These are phyloP conservation scores for Drosophila ironensis DNA, from an alignment of 1,140 invertebrate genomes.

Conservation along the genomic window DNA sequence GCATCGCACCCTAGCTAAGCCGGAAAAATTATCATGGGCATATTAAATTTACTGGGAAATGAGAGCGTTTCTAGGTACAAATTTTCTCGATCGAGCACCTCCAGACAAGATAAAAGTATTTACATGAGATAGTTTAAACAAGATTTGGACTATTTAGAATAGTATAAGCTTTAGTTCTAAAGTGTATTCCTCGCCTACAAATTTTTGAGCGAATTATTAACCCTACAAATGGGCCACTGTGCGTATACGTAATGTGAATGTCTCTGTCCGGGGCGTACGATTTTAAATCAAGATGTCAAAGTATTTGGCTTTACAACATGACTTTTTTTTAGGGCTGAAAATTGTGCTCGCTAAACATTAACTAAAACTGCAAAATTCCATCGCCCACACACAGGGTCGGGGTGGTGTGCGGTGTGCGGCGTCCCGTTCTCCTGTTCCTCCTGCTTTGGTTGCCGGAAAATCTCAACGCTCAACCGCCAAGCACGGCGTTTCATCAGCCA, in stretches of 20 bases:
- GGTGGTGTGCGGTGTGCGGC: conserved; percentile 15
- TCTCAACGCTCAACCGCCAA: conserved; percentile 71
- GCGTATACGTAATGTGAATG: too few relatives aligned
- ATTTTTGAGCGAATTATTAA: neutral
- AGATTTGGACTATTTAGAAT: too few relatives aligned
- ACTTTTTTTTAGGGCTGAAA: conserved; percentile 21
- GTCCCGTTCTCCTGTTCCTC: conserved; percentile 32
- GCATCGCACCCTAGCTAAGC: neutral
- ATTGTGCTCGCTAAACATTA: conserved; percentile 46
- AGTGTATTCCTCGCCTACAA: neutral
- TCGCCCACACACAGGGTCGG: conserved; percentile 5
- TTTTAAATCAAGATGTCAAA: conserved; percentile 22
- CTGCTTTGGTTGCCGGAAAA: conserved; percentile 34
- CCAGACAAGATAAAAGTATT: too few relatives aligned
- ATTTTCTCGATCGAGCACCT: neutral
- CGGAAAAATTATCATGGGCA: too few relatives aligned
- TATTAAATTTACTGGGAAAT: too few relatives aligned
- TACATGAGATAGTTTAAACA: too few relatives aligned
- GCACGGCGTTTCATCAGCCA: conserved; percentile 71
- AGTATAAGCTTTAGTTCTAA: too few relatives aligned
- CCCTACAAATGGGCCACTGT: too few relatives aligned
- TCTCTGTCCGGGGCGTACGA: too few relatives aligned
- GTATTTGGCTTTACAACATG: conserved; percentile 15
- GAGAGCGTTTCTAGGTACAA: too few relatives aligned
- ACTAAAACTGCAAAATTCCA: conserved; percentile 60